A percentile compares a stretch with the other conserved stretches of the same genome.
phyloP scores from a whole-genome alignment of 2,888 invertebrate genomes.

The Drosophila infuscata region DNA sequence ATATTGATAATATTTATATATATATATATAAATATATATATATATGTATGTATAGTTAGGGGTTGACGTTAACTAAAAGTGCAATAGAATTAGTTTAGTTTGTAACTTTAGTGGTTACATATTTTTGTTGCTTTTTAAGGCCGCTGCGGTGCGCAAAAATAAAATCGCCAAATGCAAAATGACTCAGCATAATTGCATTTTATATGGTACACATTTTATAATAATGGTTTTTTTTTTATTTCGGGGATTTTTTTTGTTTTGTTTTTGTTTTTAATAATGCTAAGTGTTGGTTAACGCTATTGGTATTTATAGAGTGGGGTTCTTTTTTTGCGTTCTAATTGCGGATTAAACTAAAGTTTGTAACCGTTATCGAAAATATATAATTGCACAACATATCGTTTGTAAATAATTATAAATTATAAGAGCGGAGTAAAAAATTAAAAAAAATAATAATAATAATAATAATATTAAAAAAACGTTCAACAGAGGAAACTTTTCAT shows the following conservation, averaged over 20 bases:
- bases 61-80: constrained; percentile 64
- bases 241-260: not conserved
- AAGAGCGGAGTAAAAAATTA: constrained; percentile 32
- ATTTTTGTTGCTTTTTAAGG: constrained; percentile 59
- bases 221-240: not conserved
- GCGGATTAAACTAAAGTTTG: constrained; percentile 41
- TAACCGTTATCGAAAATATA: constrained; percentile 45
- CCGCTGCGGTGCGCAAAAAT: constrained; percentile 73
- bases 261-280: constrained; percentile 1
- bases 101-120: constrained; percentile 17
- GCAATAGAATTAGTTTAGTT: constrained; percentile 41
- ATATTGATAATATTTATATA: constrained; percentile 25
- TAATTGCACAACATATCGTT: constrained; percentile 82
- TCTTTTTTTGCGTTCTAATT: constrained; percentile 9
- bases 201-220: constrained; percentile 18
- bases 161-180: constrained; percentile 19
- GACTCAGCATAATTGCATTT: constrained; percentile 2
- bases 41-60: constrained; percentile 22
- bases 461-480: constrained; percentile 39
- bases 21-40: constrained; percentile 19
- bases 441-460: constrained; percentile 18
- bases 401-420: constrained; percentile 13
- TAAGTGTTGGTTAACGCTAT: constrained; percentile 23
- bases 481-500: constrained; percentile 41
- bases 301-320: constrained; percentile 30